A percentile compares a stretch with the other conserved stretches of the same genome.
Conservation (phyloP, 2,113 vertebrate species). For the Phasianus colchicus region DNA sequence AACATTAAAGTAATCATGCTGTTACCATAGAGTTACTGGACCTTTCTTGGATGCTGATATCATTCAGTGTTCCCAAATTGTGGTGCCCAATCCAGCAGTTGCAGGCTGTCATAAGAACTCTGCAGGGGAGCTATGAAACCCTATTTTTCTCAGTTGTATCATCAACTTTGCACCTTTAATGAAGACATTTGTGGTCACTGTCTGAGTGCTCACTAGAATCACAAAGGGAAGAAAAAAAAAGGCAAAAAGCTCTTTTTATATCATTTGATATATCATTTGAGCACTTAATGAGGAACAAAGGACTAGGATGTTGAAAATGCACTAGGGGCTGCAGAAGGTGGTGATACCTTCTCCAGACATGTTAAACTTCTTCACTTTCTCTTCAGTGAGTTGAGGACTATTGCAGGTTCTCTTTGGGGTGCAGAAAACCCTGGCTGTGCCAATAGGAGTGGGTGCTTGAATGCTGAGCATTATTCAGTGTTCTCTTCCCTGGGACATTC, state of each 20-base stretch:
- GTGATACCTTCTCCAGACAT: background rate
- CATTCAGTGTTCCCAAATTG: background rate
- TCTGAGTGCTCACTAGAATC: rapidly evolving
- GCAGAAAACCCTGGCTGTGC: background rate
- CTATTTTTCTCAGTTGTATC: background rate
- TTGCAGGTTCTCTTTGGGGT: background rate
- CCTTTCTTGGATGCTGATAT: background rate
- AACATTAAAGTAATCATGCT: background rate
- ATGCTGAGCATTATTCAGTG: background rate
- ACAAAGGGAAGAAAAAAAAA: too few species aligned
- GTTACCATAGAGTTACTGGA: background rate
- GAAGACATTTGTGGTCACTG: background rate
- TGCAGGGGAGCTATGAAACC: background rate
- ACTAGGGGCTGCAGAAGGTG: background rate
- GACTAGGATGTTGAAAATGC: background rate
- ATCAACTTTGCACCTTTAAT: background rate
- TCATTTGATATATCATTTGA: background rate
- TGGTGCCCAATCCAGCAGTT: background rate
- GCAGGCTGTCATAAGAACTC: background rate
- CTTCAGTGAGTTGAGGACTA: background rate
- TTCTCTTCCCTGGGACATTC: background rate
- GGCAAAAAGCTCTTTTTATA: background rate
- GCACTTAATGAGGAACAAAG: background rate
- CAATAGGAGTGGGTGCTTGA: background rate
- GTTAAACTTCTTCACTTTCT: background rate